Conservation (phyloP, 2,888 invertebrate genomes). For the Amphimallon solstitiale region DNA sequence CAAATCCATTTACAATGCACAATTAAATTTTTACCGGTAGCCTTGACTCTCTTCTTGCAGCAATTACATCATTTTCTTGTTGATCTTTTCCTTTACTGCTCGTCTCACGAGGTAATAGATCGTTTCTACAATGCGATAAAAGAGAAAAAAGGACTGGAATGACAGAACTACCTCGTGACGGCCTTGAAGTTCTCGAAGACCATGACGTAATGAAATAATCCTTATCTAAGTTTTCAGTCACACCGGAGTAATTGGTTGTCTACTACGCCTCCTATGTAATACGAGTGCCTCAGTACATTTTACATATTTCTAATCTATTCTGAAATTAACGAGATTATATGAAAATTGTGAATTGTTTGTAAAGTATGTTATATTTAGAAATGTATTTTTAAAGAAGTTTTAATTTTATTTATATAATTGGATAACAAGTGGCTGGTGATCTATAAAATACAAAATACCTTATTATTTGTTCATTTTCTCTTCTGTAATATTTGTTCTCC, state of each 20-base stretch:
- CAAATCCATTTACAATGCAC: conserved; percentile 13
- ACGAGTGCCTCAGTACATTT: conserved; percentile 3
- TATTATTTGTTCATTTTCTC: no score
- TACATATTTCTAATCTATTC: conserved; percentile 3
- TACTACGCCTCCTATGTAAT: conserved; percentile 1
- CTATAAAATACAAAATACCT: no score
- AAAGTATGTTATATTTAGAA: background rate
- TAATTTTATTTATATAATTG: no score
- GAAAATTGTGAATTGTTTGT: background rate
- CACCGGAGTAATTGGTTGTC: conserved; percentile 11
- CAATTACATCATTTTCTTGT: conserved; percentile 22
- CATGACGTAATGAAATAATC: conserved; percentile 27
- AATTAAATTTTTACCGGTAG: conserved; percentile 25
- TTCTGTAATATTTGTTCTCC: no score
- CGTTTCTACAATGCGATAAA: conserved; percentile 22
- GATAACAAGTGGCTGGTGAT: no score
- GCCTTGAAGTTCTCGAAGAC: conserved; percentile 25
- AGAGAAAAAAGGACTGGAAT: conserved; percentile 17
- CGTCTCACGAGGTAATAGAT: conserved; percentile 4
- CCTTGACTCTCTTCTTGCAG: conserved; percentile 30
- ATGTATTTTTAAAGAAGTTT: no score
- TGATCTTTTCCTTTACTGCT: conserved; percentile 2
- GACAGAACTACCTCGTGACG: conserved; percentile 22
- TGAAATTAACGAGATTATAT: conserved; percentile 13
- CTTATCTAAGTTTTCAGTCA: conserved; percentile 25